Percentiles rank a stretch among this genome's conserved stretches.
These are phyloP conservation scores for Geotrupes spiniger DNA, from an alignment of 2,888 invertebrate genomes.

Conservation along the genomic window DNA sequence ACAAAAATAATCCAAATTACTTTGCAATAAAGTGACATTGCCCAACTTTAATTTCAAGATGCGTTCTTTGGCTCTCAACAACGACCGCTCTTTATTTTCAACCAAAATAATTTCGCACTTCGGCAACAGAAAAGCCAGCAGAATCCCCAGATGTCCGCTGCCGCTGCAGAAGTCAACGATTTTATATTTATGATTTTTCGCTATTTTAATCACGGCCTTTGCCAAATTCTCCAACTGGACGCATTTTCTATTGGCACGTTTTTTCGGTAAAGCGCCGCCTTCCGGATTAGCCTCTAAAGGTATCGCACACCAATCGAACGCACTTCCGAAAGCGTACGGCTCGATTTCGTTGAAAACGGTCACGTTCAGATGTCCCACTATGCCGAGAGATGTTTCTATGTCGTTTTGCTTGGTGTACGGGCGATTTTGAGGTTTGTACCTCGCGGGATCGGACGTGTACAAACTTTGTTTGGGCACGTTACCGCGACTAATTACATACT, in stretches of 20 bases:
- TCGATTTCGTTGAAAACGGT: conserved; percentile 41
- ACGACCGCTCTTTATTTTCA: conserved; percentile 89
- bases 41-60: conserved; percentile 61
- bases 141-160: conserved; percentile 87
- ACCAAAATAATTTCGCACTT: conserved; percentile 75
- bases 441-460: conserved; percentile 74
- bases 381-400: conserved; percentile 61
- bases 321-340: conserved; percentile 48
- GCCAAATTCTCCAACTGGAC: conserved; percentile 85
- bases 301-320: conserved; percentile 67
- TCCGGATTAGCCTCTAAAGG: conserved; percentile 74
- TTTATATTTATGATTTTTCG: conserved; percentile 46
- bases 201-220: conserved; percentile 70
- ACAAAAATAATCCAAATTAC: conserved; percentile 87
- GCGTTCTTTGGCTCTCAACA: conserved; percentile 70
- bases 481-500: conserved; percentile 21
- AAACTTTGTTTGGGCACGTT: conserved; percentile 55
- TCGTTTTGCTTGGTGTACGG: conserved; percentile 75
- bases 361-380: conserved; percentile 52
- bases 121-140: conserved; percentile 77
- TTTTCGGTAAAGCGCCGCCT: conserved; percentile 74
- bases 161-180: conserved; percentile 96
- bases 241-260: conserved; percentile 72
- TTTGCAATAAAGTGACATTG: conserved; percentile 80
- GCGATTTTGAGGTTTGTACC: conserved; percentile 71